Evolutionary conservation across 23 tunicate genomes (phyloP), one percentile per base, ranked within the genome.

Genomic region (Aplidium turbinatum): DNA sequence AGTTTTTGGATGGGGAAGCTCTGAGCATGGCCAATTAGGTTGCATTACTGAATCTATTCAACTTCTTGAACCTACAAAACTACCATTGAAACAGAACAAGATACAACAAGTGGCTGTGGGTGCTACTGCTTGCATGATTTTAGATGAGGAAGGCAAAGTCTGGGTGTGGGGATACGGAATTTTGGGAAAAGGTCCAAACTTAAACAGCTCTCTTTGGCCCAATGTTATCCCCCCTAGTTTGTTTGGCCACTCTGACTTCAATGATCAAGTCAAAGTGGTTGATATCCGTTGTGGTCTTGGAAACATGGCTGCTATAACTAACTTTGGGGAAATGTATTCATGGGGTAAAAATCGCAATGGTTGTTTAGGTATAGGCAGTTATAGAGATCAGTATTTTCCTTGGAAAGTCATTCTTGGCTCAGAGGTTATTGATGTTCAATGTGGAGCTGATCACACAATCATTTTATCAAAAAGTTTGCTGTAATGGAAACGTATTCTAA

Each of bases 121-220:
- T 5, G 97, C 82, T 9, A 78, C 82, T 11, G 36, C 65, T 32
- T 78, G 85, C 33, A 32, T 73, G 58, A 33, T 84, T 6, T 77
- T 91, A 22, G 72, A 91, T 68, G 82, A 78, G 38, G 35, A 65
- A 3, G 97, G 97, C 1, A 78, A 73, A n/a, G 97, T 91, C 0
- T 91, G 68, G 70, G 97, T 91, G 55, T 84, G 90, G 97, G 97
- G 97, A 5, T 84, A 83, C 74, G 97, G 97, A 1, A 83, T 91
- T 24, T 52, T 91, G 25, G 97, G 97, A 9, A 91, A 91, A 68
- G 97, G 97, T 0, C 97, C 97, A 1, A 68, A 51, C n/a, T 32
- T 91, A 0, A 73, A 72, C 50, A 53, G 57, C 33, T 27, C 81
- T 0, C 34, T 31, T 2, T 73, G 63, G 66, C 97, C 97, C 0